Evolutionary conservation across 2,113 vertebrate species (phyloP), one percentile per base, ranked within the genome.

Genomic region (Lycaon pictus): DNA sequence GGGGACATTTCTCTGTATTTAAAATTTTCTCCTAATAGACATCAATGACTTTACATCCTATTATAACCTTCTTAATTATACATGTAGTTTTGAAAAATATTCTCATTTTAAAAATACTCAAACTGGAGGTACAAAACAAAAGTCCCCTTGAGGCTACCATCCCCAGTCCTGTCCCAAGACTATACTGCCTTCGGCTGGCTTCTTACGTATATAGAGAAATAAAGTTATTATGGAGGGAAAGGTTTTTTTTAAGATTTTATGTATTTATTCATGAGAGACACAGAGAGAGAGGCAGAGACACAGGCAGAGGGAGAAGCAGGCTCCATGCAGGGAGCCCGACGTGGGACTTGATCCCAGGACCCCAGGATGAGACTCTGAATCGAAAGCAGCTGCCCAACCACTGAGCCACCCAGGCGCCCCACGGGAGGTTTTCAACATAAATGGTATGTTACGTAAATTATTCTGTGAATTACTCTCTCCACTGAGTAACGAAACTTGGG

Each of bases 41-140:
- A 85, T 71, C 53, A 86, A 32, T 79, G 62, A 51, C n/a, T 48
- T 85, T 37, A 35, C 63, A 51, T 71, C 43, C 43, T 51, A 1
- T 96, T 86, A 56, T 20, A 90, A 81, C 25, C 37, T 92, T 82
- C 25, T 92, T 92, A 56, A 89, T 93, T 79, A 82, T 55, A 76
- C 2, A 89, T 25, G 11, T 11, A 51, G 20, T 69, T 76, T 88
- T 53, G 11, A n/a, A 67, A 88, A 82, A 63, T n/a, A 84, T 25
- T n/a, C 51, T 83, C 65, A 43, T 76, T 92, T 62, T 74, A 29
- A 55, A 95, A 93, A 37, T 69, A 91, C 20, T 93, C 60, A 37
- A 87, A 77, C 29, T 53, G 4, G 51, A 81, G 15, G 5, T 3
- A 77, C 53, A 35, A 86, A 95, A 95, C 5, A 27, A 15, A 83